Base-by-base conservation (phyloP, 2,888 invertebrate species). In the Romanomermis culicivorax region DNA sequence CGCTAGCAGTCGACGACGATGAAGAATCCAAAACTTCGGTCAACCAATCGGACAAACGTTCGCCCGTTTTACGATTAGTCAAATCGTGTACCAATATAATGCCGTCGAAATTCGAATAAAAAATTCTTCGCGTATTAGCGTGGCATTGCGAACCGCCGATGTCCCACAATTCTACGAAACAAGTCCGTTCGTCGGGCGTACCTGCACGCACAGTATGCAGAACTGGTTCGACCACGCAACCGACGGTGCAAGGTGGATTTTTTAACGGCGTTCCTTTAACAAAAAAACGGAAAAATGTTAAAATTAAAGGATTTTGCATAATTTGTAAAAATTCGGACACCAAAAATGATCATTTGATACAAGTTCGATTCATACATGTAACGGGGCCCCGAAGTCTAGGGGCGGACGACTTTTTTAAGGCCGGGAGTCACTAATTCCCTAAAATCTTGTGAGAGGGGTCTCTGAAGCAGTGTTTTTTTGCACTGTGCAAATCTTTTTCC, bases 61-160 rank as follows among this genome's bases (percentile, higher is more conserved):
- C 79, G 69, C 93, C 87, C 54, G 91, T 91, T 71, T 93, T 93
- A 60, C 86, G 77, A 71, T 97, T 97, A 2, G 87, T 87, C 64
- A 95, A 75, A 74, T 97, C 97, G 69, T 97, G 93, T 1, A 95
- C 91, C 58, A 97, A 75, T 63, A 97, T 86, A 36, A 93, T 82
- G 76, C 93, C 97, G 75, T 93, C 45, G 45, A 7, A 11, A 23
- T 45, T 45, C 7, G 7, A 82, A 71, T 93, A 93, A 72, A 95
- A 95, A 1, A 93, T 85, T 58, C 81, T 79, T 65, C 93, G 77
- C n/a, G 87, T 83, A 69, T 86, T 89, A 66, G 83, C 79, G 69
- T 97, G 95, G 64, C 81, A 84, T 60, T 83, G 80, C 60, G 87
- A 89, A 1, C 95, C 95, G 2, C 95, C 95, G 54, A 97, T 80